Evolutionary conservation across 2,797 vertebrate species (phyloP).

Genomic region (Fistularia tabacaria): DNA sequence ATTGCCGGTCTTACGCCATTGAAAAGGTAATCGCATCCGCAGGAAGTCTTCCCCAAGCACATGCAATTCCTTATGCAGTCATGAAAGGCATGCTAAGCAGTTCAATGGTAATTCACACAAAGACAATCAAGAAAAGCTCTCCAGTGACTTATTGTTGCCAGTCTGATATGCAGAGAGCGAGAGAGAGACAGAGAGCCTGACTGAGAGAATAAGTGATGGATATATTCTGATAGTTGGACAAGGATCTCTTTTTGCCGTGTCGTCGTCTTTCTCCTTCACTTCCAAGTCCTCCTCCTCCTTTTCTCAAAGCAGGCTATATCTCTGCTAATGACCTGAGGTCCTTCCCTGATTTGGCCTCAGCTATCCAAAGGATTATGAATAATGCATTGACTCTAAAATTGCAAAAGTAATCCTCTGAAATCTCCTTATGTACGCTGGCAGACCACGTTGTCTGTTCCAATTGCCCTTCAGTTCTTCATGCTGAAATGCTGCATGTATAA

Average conservation of each 20-base stretch:
- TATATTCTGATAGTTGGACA: constrained; percentile 38
- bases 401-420: constrained; percentile 82
- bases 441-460: constrained; percentile 72
- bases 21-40: constrained; percentile 63
- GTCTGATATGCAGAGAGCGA: constrained; percentile 32
- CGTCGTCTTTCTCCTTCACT: constrained; percentile 39
- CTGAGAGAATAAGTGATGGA: constrained; percentile 40
- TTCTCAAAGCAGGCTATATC: constrained; percentile 60
- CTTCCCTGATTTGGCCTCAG: constrained; percentile 76
- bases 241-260: constrained; percentile 44
- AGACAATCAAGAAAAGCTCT: constrained; percentile 39
- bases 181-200: constrained; percentile 16
- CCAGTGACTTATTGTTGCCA: no score
- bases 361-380: constrained; percentile 79
- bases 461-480: constrained; percentile 64
- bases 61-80: constrained; percentile 38
- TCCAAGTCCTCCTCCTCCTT: constrained; percentile 37
- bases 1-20: constrained; percentile 55
- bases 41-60: constrained; percentile 47
- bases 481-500: constrained; percentile 46
- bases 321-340: constrained; percentile 74
- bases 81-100: constrained; percentile 50
- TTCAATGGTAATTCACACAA: constrained; percentile 52
- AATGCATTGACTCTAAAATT: constrained; percentile 83
- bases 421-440: constrained; percentile 77